Conservation (phyloP, 2,888 invertebrate genomes). For the Julus scandinavius region DNA sequence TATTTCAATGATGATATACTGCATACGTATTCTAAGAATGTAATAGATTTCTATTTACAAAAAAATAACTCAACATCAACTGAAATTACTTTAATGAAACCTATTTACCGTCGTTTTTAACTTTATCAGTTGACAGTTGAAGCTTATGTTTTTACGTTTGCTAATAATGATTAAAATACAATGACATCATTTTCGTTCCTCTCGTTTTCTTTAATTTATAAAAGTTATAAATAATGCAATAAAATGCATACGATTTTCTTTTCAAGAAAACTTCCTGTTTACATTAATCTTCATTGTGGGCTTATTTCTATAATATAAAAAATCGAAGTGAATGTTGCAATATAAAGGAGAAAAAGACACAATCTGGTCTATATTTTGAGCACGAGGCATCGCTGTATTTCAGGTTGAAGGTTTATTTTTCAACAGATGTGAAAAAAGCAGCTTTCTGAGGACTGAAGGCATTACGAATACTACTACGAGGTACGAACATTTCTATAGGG, state of each 20-base stretch:
- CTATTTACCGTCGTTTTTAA: neutral
- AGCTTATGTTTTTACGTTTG: neutral
- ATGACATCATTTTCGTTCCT: neutral
- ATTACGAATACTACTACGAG: neutral
- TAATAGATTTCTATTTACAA: neutral
- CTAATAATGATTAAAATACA: neutral
- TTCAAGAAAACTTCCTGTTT: neutral
- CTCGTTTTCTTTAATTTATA: neutral
- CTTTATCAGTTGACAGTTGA: neutral
- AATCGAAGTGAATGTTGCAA: neutral
- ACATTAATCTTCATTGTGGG: constrained; percentile 25
- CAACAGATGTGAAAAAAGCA: constrained; percentile 14
- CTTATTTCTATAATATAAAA: constrained; percentile 7
- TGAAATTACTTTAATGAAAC: neutral
- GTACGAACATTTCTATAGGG: neutral
- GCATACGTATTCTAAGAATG: neutral
- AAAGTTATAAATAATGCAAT: neutral
- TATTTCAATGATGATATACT: neutral
- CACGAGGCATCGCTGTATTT: neutral
- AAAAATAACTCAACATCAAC: neutral
- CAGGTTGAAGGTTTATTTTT: constrained; percentile 35
- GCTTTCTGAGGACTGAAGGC: constrained; percentile 18
- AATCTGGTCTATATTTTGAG: neutral
- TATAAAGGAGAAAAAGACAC: neutral
- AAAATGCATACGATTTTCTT: neutral